A percentile compares a stretch with the other conserved stretches of the same genome.
These are phyloP conservation scores for Aethina tumida DNA, from an alignment of 1,140 invertebrate genomes.

Conservation along the genomic window DNA sequence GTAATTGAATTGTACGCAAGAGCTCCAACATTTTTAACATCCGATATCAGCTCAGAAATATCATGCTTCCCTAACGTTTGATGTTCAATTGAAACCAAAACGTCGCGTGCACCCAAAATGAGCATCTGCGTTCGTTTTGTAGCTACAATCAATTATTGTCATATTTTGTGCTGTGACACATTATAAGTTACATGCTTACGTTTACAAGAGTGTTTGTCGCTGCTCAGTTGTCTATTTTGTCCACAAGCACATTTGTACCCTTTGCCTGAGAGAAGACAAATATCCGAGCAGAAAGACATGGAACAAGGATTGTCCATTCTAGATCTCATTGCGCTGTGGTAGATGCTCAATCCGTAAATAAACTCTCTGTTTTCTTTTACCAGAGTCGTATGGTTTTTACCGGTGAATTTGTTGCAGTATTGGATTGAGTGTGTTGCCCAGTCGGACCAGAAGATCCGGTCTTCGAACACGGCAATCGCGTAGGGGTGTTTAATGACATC, in stretches of 20 bases:
- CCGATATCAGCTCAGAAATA: conserved; percentile 34
- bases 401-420: conserved; percentile 57
- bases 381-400: conserved; percentile 46
- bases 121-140: conserved; percentile 35
- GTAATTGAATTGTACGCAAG: conserved; percentile 35
- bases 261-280: conserved; percentile 64
- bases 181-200: conserved; percentile 24
- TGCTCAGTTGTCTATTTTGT: conserved; percentile 48
- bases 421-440: conserved; percentile 55
- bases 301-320: conserved; percentile 58
- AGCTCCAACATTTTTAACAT: conserved; percentile 33
- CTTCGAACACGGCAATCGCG: conserved; percentile 77
- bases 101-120: conserved; percentile 32
- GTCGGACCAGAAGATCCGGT: conserved; percentile 81
- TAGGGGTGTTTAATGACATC: conserved; percentile 63
- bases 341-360: conserved; percentile 56
- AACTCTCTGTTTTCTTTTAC: conserved; percentile 39
- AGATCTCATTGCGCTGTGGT: conserved; percentile 50
- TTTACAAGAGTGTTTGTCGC: conserved; percentile 43
- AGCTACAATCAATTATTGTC: conserved; percentile 10
- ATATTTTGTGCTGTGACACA: neutral
- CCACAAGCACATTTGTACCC: conserved; percentile 69
- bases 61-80: conserved; percentile 39
- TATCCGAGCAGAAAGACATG: conserved; percentile 56
- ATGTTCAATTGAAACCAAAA: conserved; percentile 39